phyloP scores from a whole-genome alignment of 2,113 vertebrate genomes.

The Natator depressus region DNA sequence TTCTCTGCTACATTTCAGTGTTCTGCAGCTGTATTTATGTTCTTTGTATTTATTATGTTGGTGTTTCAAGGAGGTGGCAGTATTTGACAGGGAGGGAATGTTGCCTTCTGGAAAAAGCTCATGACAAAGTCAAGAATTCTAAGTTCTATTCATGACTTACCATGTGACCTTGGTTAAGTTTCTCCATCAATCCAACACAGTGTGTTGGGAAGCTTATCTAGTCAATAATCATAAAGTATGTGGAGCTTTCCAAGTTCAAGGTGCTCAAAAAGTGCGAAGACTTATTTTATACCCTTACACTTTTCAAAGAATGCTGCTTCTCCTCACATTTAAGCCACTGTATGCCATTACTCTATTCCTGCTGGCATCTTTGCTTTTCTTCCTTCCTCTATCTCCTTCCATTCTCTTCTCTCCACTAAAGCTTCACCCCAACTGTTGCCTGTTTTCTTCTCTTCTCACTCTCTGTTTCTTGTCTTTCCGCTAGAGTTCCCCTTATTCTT shows the following conservation, averaged over 20 bases:
- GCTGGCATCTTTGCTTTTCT: accelerated
- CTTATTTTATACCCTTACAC: not conserved
- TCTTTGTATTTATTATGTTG: conserved; percentile 26
- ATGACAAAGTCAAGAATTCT: not conserved
- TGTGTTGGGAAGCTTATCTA: not conserved
- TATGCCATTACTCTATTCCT: not conserved
- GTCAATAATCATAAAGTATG: not conserved
- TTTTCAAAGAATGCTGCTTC: not conserved
- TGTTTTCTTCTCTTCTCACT: not conserved
- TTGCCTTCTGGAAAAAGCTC: not conserved
- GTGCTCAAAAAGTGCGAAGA: not conserved
- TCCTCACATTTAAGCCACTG: not conserved
- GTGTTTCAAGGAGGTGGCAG: not conserved
- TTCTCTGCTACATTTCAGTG: not conserved
- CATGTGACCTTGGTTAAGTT: not conserved
- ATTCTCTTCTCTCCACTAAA: not conserved
- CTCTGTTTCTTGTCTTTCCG: not conserved
- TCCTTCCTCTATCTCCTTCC: not conserved
- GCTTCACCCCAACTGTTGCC: not conserved
- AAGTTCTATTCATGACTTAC: not conserved
- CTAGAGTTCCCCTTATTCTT: not conserved
- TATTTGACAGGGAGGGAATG: not conserved
- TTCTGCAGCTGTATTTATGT: conserved; percentile 13
- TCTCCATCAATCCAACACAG: not conserved
- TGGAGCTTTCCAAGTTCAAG: not conserved